Evolutionary conservation across 2,797 vertebrate genomes (phyloP).

Genomic region (Ambastaia sidthimunki): DNA sequence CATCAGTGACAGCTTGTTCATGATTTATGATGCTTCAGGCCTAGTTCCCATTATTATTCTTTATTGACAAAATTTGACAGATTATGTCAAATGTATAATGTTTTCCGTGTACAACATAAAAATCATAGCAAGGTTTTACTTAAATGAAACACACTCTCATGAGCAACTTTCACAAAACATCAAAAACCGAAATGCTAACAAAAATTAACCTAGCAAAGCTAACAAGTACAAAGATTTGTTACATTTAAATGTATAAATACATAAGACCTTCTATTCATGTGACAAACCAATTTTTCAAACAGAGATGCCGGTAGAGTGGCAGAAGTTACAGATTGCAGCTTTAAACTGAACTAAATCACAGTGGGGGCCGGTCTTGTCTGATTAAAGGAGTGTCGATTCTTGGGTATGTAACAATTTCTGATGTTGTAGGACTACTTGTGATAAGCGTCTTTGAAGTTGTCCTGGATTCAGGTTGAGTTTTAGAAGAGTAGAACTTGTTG

Average conservation of each 20-base stretch:
- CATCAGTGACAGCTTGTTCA: background rate
- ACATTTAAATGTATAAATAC: background rate
- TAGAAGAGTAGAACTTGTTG: conserved; percentile 80
- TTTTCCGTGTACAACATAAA: background rate
- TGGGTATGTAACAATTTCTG: conserved; percentile 75
- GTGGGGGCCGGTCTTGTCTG: conserved; percentile 60
- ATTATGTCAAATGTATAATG: background rate
- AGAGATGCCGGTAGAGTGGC: too few species aligned
- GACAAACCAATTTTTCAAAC: background rate
- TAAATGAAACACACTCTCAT: background rate
- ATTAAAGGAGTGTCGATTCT: conserved; percentile 70
- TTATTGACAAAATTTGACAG: conserved; percentile 26
- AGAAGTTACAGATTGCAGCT: too few species aligned
- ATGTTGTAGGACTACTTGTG: conserved; percentile 66
- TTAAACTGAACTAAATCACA: conserved; percentile 20
- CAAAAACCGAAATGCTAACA: background rate
- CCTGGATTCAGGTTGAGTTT: conserved; percentile 78
- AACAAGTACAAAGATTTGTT: background rate
- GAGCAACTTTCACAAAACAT: background rate
- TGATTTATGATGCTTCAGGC: background rate
- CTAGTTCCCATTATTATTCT: background rate
- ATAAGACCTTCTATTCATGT: background rate
- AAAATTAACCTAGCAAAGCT: background rate
- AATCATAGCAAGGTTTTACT: background rate
- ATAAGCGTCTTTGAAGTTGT: conserved; percentile 65